Conservation (phyloP, 2,797 vertebrate genomes). For the Acrocephalus scirpaceus region DNA sequence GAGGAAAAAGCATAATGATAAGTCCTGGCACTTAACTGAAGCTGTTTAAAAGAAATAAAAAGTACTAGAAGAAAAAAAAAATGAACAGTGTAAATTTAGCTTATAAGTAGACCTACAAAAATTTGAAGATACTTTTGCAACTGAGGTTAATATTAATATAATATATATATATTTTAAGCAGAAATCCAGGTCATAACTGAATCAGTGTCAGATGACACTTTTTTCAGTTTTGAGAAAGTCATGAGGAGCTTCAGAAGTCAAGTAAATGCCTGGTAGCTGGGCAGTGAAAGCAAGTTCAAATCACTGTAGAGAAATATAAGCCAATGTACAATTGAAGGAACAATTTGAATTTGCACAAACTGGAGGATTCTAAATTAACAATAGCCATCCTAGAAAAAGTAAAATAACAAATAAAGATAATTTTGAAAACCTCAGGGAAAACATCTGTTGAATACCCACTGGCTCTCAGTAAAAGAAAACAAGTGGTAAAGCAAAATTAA, state of each 20-base stretch:
- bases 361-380: not conserved
- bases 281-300: not conserved
- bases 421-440: not conserved
- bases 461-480: not conserved
- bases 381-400: not conserved
- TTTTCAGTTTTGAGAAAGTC: not conserved
- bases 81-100: not conserved
- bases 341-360: not conserved
- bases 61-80: not conserved
- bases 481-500: not conserved
- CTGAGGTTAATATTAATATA: not conserved
- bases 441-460: not conserved
- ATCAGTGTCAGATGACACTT: too few species aligned
- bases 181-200: not conserved
- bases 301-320: not conserved
- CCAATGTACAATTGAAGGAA: not conserved
- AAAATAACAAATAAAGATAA: not conserved
- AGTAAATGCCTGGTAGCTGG: not conserved
- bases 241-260: not conserved
- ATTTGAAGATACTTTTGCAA: not conserved
- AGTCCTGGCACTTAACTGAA: not conserved
- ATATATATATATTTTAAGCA: not conserved
- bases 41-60: not conserved
- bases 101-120: not conserved
- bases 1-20: not conserved